phyloP scores from a whole-genome alignment of 2,888 invertebrate species.

The Eudemis profundana region DNA sequence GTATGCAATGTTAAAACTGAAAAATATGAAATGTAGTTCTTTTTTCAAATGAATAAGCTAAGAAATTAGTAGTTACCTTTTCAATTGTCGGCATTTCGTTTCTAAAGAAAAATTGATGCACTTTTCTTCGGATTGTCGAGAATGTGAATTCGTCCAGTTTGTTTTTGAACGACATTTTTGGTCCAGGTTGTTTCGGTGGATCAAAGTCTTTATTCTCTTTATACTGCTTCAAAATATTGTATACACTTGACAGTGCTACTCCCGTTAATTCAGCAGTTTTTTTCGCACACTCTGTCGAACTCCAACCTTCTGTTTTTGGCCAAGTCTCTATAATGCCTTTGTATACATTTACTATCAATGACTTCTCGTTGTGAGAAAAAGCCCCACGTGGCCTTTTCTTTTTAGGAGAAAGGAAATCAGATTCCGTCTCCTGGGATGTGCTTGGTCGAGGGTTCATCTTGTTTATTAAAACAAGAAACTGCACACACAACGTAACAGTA shows the following conservation, averaged over 20 bases:
- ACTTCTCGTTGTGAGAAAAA: no score
- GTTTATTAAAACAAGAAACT: no score
- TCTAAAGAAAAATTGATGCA: conserved; percentile 8
- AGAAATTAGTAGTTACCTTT: not conserved
- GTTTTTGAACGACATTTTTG: conserved; percentile 1
- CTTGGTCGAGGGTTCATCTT: not conserved
- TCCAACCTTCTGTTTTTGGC: conserved; percentile 1
- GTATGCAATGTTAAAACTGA: conserved; percentile 9
- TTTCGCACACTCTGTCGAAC: not conserved
- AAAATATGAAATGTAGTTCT: not conserved
- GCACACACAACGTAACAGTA: no score
- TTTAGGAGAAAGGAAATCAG: not conserved
- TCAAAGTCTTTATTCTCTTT: conserved; percentile 1
- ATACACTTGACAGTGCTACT: conserved; percentile 13
- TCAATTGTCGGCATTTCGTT: conserved; percentile 6
- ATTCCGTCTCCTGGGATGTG: not conserved
- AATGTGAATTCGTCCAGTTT: conserved; percentile 6
- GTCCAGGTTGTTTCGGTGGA: conserved; percentile 1
- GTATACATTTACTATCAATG: not conserved
- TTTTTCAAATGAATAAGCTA: conserved; percentile 1
- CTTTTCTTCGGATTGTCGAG: not conserved
- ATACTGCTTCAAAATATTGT: conserved; percentile 12
- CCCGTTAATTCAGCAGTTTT: conserved; percentile 4
- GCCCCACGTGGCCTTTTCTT: not conserved
- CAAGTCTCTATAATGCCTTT: conserved; percentile 2